Conservation (phyloP, 2,888 invertebrate genomes). For the Tetramorium bicarinatum region DNA sequence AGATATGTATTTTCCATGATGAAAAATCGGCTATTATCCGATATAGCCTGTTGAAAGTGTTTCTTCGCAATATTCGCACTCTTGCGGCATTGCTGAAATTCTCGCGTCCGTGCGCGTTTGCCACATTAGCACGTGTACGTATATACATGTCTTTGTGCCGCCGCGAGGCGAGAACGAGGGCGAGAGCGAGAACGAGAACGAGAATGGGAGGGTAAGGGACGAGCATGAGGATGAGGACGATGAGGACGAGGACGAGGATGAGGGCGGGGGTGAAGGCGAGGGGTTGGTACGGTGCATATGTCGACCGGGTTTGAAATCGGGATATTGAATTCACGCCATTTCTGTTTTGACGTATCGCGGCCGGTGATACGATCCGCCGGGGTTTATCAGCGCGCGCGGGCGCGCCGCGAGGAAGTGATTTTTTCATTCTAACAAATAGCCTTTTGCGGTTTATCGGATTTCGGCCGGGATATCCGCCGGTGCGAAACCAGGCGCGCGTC, state of each 20-base stretch:
- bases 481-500: conserved; percentile 73
- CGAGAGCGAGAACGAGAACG: conserved; percentile 23
- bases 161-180: conserved; percentile 31
- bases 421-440: conserved; percentile 85
- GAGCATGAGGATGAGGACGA: conserved; percentile 19
- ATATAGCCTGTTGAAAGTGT: not conserved
- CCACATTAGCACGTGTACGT: conserved; percentile 25
- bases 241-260: conserved; percentile 24
- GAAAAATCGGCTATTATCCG: not conserved
- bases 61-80: conserved; percentile 51
- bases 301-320: conserved; percentile 78
- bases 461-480: conserved; percentile 75
- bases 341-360: conserved; percentile 84
- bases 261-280: conserved; percentile 35
- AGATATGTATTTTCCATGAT: not conserved
- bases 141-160: conserved; percentile 62
- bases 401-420: conserved; percentile 81
- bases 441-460: conserved; percentile 84
- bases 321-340: conserved; percentile 86
- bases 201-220: too few species aligned
- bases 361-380: conserved; percentile 80
- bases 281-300: conserved; percentile 63
- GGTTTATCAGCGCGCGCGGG: conserved; percentile 75
- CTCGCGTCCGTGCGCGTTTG: conserved; percentile 19
- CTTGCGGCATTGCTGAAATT: conserved; percentile 60